Percentiles rank a stretch among this genome's conserved stretches.
Evolutionary conservation across 1,140 invertebrate species (phyloP).

Genomic region (Apis laboriosa): DNA sequence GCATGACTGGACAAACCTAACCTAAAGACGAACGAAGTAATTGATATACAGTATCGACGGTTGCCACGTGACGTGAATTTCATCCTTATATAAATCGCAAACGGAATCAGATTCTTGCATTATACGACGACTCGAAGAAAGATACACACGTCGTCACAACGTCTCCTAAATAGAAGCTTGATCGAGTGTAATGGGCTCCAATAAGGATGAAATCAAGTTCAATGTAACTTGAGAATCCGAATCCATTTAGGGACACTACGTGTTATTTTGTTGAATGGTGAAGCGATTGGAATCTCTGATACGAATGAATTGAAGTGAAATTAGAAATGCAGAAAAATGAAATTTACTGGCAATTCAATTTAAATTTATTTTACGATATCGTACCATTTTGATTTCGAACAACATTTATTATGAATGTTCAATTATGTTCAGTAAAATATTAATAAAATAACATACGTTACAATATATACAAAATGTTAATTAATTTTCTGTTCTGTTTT

Average conservation of each 20-base stretch:
- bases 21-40: not conserved
- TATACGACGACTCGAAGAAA: constrained; percentile 4
- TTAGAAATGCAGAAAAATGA: not conserved
- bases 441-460: no score
- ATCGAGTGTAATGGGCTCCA: constrained; percentile 2
- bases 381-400: no score
- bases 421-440: no score
- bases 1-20: not conserved
- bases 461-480: not conserved
- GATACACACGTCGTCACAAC: not conserved
- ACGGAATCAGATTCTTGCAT: constrained; percentile 32
- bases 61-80: constrained; percentile 24
- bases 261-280: not conserved
- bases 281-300: not conserved
- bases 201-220: constrained; percentile 23
- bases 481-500: not conserved
- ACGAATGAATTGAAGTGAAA: not conserved
- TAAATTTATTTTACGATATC: no score
- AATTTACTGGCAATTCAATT: not conserved
- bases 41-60: constrained; percentile 25
- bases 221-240: not conserved
- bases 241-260: not conserved
- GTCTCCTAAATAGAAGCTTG: constrained; percentile 23
- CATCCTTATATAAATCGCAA: constrained; percentile 18
- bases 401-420: no score